phyloP scores from a whole-genome alignment of 2,113 vertebrate genomes.

The Arothron firmamentum region DNA sequence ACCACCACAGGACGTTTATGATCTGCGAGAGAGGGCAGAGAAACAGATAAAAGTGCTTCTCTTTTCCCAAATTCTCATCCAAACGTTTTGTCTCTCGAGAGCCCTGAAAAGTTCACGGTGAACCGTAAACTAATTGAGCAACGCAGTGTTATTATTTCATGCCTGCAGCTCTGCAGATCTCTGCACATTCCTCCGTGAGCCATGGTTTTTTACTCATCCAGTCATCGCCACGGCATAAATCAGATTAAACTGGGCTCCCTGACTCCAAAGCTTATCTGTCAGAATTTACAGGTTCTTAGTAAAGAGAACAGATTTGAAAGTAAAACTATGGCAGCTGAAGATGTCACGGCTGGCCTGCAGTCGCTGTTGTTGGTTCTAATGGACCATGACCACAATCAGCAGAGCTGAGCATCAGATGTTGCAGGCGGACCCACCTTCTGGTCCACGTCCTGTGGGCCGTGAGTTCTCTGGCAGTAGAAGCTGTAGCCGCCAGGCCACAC shows the following conservation, averaged over 20 bases:
- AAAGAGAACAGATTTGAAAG: slow-evolving; percentile 18
- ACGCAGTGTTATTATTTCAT: slow-evolving; percentile 9
- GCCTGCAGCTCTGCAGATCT: slow-evolving; percentile 21
- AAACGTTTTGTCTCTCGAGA: neutral
- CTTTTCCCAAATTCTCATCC: neutral
- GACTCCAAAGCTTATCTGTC: slow-evolving; percentile 38
- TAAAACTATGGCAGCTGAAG: neutral
- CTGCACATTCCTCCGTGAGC: slow-evolving; percentile 30
- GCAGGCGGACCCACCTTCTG: slow-evolving; percentile 78
- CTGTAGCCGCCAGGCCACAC: slow-evolving; percentile 86
- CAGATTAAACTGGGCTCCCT: slow-evolving; percentile 44
- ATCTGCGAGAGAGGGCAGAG: slow-evolving; percentile 70
- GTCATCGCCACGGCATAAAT: slow-evolving; percentile 33
- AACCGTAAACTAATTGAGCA: neutral
- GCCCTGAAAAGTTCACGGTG: slow-evolving; percentile 2
- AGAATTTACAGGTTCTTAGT: slow-evolving; percentile 38
- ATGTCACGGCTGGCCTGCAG: neutral
- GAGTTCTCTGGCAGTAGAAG: slow-evolving; percentile 92
- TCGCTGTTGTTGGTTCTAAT: too few relatives aligned
- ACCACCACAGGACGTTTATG: slow-evolving; percentile 93
- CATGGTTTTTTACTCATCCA: slow-evolving; percentile 4
- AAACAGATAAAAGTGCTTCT: neutral
- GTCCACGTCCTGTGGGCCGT: slow-evolving; percentile 82
- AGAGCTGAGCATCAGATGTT: neutral
- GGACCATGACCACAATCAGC: neutral